A percentile compares a stretch with the other conserved stretches of the same genome.
These are phyloP conservation scores for Drosophila bifasciata DNA, from an alignment of 1,140 invertebrate species.

Conservation along the genomic window DNA sequence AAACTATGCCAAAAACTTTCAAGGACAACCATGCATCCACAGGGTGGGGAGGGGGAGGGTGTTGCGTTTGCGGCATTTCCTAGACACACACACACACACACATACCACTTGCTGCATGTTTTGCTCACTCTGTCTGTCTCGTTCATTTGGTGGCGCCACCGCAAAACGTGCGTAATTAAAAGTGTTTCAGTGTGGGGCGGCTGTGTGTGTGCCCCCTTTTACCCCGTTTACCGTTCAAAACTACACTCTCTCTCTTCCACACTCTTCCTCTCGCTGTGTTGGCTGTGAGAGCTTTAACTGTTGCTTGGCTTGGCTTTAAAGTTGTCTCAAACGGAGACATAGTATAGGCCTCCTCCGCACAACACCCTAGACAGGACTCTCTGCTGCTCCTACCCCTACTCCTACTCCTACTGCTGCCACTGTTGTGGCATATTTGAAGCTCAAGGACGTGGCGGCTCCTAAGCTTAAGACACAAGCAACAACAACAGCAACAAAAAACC, in stretches of 20 bases:
- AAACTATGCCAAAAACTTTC: conserved; percentile 84
- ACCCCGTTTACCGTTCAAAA: conserved; percentile 5
- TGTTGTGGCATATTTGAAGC: conserved; percentile 56
- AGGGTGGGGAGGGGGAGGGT: not conserved
- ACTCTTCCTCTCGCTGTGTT: no score
- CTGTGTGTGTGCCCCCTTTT: conserved; percentile 12
- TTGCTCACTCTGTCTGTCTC: conserved; percentile 2
- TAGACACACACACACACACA: conserved; percentile 47
- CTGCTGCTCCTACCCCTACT: no score
- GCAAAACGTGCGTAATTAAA: conserved; percentile 82
- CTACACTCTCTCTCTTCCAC: not conserved
- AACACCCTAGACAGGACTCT: conserved; percentile 10
- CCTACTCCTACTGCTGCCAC: not conserved
- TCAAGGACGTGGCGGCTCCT: conserved; percentile 64
- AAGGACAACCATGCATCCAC: conserved; percentile 71
- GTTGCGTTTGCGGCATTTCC: conserved; percentile 64
- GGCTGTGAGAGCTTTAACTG: conserved; percentile 14
- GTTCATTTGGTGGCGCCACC: conserved; percentile 37
- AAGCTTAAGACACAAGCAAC: conserved; percentile 47
- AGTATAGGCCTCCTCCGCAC: conserved; percentile 9
- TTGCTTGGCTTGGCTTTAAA: conserved; percentile 54
- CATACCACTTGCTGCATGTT: conserved; percentile 9
- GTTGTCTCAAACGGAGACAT: conserved; percentile 24
- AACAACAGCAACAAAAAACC: conserved; percentile 13
- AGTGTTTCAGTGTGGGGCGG: conserved; percentile 34